Evolutionary conservation across 2,113 vertebrate genomes (phyloP), one percentile per base, ranked within the genome.

Genomic region (Eurypyga helias): DNA sequence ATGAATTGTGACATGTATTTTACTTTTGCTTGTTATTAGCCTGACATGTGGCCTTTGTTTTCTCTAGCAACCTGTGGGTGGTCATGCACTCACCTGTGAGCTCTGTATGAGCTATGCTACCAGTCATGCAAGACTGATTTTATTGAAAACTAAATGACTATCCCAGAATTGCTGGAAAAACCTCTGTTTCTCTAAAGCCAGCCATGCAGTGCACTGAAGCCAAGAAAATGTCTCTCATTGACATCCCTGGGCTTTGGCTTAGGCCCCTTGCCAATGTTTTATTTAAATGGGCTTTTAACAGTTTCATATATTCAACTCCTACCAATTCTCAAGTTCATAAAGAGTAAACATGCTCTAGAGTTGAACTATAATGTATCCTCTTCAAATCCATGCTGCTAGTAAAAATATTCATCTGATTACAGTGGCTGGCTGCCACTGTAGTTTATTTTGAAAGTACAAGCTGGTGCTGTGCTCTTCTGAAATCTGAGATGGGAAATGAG

Each of bases 11-110:
- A 72, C 54, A 62, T 0, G 2, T 43, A 29, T 6, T 81, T 96
- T 93, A 70, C 31, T 84, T 90, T 61, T 94, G 61, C 66, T 87
- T 14, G n/a, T 92, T 93, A 92, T 96, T 96, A 93, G 77, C 43
- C 34, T 90, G 71, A 80, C 31, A 45, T 28, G 43, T 38, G 23
- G 33, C 31, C 57, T 96, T 91, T 94, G 31, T 95, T 97, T 97
- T 61, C 48, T 55, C 9, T 88, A 20, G 45, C 77, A 65, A 11
- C 17, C 57, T 87, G 31, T 90, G 33, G 26, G 64, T 89, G 89
- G 33, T 31, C 85, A 69, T 55, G n/a, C 88, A 43, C 20, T 96
- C n/a, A 93, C 33, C 43, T 93, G 36, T 49, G 90, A 64, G 67
- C 62, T 92, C 95, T 91, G n/a, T 60, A 49, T 38, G 34, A 90